A percentile compares a stretch with the other conserved stretches of the same genome.
These are phyloP conservation scores for Muntiacus muntjak DNA, from an alignment of 2,113 vertebrate genomes.

Conservation along the genomic window DNA sequence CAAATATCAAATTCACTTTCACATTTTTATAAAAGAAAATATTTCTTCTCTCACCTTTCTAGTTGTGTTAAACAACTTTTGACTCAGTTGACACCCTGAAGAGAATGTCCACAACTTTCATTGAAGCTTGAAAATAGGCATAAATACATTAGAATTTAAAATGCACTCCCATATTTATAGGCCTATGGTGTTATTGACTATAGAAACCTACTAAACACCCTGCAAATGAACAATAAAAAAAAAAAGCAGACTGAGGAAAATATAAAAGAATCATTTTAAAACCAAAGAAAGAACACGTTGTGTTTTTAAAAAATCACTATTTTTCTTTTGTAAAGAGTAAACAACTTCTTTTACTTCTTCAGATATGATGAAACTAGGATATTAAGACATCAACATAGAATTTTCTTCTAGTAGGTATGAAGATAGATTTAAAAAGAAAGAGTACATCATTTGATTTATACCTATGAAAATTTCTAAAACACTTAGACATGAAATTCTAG, in stretches of 20 bases:
- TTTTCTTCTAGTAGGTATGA: neutral
- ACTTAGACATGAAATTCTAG: neutral
- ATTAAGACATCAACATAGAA: neutral
- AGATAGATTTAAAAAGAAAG: neutral
- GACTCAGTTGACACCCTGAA: neutral
- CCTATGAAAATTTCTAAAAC: neutral
- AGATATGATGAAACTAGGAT: neutral
- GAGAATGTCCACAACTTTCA: neutral
- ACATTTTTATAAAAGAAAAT: neutral
- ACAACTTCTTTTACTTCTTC: neutral
- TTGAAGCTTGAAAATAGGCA: neutral
- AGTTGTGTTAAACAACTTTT: slow-evolving; percentile 9
- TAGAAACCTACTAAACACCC: neutral
- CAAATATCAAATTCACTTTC: slow-evolving; percentile 54
- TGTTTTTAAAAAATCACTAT: neutral
- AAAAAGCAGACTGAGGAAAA: neutral
- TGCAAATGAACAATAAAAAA: neutral
- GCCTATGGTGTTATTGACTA: neutral
- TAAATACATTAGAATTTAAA: neutral
- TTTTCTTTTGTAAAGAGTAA: neutral
- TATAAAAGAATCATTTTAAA: neutral
- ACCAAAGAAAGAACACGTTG: neutral
- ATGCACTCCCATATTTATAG: neutral
- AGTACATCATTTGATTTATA: neutral
- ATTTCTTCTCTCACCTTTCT: neutral